Evolutionary conservation across 2,113 vertebrate genomes (phyloP).

Genomic region (Ailurus styani): DNA sequence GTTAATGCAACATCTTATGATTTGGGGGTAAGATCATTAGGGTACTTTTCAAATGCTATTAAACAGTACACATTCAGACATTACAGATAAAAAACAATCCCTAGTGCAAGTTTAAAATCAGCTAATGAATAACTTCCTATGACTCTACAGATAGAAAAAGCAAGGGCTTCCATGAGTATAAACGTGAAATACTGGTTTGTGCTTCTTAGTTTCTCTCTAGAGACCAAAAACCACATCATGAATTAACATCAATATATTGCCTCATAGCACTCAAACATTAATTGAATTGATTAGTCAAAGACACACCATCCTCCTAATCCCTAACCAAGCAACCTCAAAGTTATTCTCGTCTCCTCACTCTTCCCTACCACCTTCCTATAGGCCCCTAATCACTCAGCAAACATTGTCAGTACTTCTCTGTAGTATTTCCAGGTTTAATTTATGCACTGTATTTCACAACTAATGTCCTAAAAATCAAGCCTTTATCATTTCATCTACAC

Average conservation of each 20-base stretch:
- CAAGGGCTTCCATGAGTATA: conserved; percentile 1
- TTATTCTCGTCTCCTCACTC: background rate
- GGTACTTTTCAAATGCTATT: conserved; percentile 9
- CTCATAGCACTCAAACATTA: conserved; percentile 39
- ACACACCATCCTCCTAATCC: background rate
- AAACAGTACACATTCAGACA: conserved; percentile 1
- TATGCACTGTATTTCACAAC: background rate
- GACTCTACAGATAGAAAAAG: conserved; percentile 14
- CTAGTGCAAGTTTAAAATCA: conserved; percentile 17
- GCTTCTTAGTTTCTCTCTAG: conserved; percentile 41
- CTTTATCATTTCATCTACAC: background rate
- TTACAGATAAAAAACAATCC: conserved; percentile 32
- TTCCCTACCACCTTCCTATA: conserved; percentile 9
- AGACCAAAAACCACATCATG: conserved; percentile 45
- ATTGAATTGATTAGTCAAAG: conserved; percentile 58
- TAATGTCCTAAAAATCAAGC: background rate
- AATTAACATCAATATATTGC: conserved; percentile 52
- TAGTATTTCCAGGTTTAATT: background rate
- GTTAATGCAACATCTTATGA: background rate
- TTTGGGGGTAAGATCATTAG: background rate
- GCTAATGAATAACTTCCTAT: conserved; percentile 63
- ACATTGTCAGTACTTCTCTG: background rate
- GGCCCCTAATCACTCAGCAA: background rate
- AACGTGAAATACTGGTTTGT: conserved; percentile 43
- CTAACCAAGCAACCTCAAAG: conserved; percentile 38